These are phyloP conservation scores for Eretmocerus hayati DNA, from an alignment of 2,888 invertebrate genomes.

Conservation along the genomic window DNA sequence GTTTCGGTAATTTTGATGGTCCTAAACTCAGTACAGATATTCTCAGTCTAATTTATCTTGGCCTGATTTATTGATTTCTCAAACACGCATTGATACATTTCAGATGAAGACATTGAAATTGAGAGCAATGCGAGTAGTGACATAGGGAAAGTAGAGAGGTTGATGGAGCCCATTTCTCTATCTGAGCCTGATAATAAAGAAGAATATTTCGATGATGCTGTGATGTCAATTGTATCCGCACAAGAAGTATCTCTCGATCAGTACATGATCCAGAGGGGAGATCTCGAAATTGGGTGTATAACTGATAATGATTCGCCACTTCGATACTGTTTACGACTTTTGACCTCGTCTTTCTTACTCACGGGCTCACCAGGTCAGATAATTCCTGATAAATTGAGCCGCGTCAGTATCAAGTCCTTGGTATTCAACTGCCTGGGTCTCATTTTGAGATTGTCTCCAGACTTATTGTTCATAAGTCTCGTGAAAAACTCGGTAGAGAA, in stretches of 20 bases:
- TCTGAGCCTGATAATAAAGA: conserved; percentile 17
- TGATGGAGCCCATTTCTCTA: conserved; percentile 5
- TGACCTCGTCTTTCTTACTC: conserved; percentile 67
- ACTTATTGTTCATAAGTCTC: conserved; percentile 58
- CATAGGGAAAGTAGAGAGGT: conserved; percentile 29
- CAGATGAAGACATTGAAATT: conserved; percentile 32
- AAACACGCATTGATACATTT: neutral
- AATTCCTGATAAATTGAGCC: conserved; percentile 66
- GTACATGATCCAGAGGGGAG: conserved; percentile 39
- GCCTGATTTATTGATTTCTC: neutral
- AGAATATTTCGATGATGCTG: conserved; percentile 29
- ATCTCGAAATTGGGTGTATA: conserved; percentile 61
- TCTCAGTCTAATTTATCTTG: neutral
- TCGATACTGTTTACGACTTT: conserved; percentile 64
- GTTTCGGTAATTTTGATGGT: no score
- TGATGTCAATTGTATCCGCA: conserved; percentile 29
- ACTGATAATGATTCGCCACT: conserved; percentile 61
- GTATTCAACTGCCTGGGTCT: conserved; percentile 74
- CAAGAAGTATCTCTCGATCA: conserved; percentile 18
- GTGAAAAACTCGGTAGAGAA: conserved; percentile 36
- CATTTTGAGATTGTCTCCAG: conserved; percentile 67
- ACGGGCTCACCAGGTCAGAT: conserved; percentile 56
- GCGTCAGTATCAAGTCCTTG: conserved; percentile 87
- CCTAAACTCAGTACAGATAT: no score
- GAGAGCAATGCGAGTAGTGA: conserved; percentile 36